Conservation (phyloP, 1,140 invertebrate species). For the Cyclargus thomasi region DNA sequence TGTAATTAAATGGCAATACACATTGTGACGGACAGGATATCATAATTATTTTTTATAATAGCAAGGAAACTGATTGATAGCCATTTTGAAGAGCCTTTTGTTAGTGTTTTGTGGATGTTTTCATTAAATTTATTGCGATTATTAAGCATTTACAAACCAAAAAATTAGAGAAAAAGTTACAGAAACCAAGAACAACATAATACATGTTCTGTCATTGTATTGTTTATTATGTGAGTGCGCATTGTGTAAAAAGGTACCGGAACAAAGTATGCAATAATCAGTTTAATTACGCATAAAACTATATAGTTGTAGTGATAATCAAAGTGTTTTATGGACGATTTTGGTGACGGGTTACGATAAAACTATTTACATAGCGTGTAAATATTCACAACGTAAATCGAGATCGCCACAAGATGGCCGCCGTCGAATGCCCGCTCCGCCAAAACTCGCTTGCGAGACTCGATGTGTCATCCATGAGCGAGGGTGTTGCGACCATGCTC, state of each 20-base stretch:
- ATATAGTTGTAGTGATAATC: not conserved
- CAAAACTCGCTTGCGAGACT: slow-evolving; percentile 64
- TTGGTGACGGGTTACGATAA: slow-evolving; percentile 19
- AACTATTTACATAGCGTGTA: slow-evolving; percentile 65
- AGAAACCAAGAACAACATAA: slow-evolving; percentile 17
- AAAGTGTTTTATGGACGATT: slow-evolving; percentile 29
- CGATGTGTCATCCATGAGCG: slow-evolving; percentile 65
- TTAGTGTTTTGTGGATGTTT: slow-evolving; percentile 75
- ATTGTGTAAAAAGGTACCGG: slow-evolving; percentile 67
- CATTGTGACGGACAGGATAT: slow-evolving; percentile 65
- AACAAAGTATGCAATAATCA: slow-evolving; percentile 53
- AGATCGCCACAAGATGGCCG: slow-evolving; percentile 72
- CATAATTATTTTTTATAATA: slow-evolving; percentile 69
- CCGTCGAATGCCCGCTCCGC: slow-evolving; percentile 65
- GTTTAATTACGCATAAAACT: slow-evolving; percentile 28
- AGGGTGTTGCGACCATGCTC: slow-evolving; percentile 52
- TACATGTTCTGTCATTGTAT: slow-evolving; percentile 38
- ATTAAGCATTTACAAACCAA: slow-evolving; percentile 24
- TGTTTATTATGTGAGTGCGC: slow-evolving; percentile 61
- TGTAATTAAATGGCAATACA: slow-evolving; percentile 70
- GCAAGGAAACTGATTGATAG: slow-evolving; percentile 70
- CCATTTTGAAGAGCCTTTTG: slow-evolving; percentile 75
- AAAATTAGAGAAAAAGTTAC: slow-evolving; percentile 9
- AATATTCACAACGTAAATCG: slow-evolving; percentile 68
- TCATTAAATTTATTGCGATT: slow-evolving; percentile 54